Conservation (phyloP, 1,140 invertebrate genomes). For the Ostrea denselamellosa region DNA sequence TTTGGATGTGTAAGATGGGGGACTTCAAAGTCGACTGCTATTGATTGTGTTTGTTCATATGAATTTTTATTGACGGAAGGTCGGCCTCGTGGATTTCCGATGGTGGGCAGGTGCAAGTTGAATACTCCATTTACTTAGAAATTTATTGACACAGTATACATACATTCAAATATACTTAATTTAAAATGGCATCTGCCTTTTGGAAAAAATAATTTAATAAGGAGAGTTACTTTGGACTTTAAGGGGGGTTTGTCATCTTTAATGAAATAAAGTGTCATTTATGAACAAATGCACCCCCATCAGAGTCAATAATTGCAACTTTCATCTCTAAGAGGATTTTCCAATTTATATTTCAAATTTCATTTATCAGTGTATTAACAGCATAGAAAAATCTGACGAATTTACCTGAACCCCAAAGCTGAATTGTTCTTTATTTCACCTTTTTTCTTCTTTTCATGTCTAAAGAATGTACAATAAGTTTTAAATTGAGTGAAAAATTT, state of each 20-base stretch:
- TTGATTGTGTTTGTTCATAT: conserved; percentile 33
- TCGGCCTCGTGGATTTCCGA: neutral
- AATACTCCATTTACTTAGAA: conserved; percentile 27
- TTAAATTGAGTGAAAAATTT: conserved; percentile 39
- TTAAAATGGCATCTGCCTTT: conserved; percentile 35
- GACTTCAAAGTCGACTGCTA: neutral
- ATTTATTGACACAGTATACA: conserved; percentile 20
- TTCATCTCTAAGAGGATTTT: conserved; percentile 29
- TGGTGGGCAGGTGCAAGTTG: conserved; percentile 29
- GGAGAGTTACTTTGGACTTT: conserved; percentile 24
- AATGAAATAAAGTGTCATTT: conserved; percentile 37
- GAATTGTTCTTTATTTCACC: neutral
- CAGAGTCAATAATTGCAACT: conserved; percentile 24
- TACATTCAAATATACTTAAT: conserved; percentile 35
- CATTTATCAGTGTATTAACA: neutral
- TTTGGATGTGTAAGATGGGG: conserved; percentile 30
- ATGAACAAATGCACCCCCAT: conserved; percentile 24
- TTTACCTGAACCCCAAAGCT: neutral
- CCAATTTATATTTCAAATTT: conserved; percentile 17
- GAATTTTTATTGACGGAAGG: conserved; percentile 35
- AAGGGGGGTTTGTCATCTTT: conserved; percentile 30
- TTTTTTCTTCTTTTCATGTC: conserved; percentile 6
- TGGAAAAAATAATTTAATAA: conserved; percentile 33
- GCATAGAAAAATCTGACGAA: neutral
- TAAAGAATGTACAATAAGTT: conserved; percentile 26